A percentile compares a stretch with the other conserved stretches of the same genome.
Evolutionary conservation across 2,797 vertebrate genomes (phyloP).

Genomic region (Eulemur coronatus): DNA sequence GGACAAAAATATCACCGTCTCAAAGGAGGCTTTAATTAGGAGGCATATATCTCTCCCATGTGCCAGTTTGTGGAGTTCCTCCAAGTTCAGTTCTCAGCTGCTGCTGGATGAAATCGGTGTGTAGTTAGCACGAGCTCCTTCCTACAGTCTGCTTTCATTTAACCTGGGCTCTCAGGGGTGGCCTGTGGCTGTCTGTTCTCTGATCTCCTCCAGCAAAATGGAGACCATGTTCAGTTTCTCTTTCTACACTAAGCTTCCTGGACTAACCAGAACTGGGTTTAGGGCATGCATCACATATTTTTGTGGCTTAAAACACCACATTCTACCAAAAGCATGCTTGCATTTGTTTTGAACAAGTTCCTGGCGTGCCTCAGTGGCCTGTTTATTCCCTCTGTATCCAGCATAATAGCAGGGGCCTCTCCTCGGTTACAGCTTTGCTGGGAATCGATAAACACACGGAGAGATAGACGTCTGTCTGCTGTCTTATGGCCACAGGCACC

Average conservation of each 20-base stretch:
- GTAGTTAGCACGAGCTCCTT: neutral
- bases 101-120: neutral
- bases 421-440: neutral
- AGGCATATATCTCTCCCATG: neutral
- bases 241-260: neutral
- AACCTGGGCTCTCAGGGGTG: neutral
- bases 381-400: neutral
- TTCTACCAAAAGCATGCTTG: neutral
- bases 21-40: neutral
- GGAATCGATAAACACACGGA: neutral
- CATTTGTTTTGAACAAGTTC: neutral
- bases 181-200: neutral
- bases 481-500: neutral
- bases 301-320: neutral
- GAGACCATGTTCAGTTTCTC: neutral
- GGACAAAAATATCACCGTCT: neutral
- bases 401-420: neutral
- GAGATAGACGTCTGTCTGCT: neutral
- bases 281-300: neutral
- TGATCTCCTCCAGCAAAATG: neutral
- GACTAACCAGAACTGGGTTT: neutral
- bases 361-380: neutral
- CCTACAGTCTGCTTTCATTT: neutral
- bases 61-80: neutral
- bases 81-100: neutral